A percentile compares a stretch with the other conserved stretches of the same genome.
These are phyloP conservation scores for Physella acuta DNA, from an alignment of 1,140 invertebrate species.

Conservation along the genomic window DNA sequence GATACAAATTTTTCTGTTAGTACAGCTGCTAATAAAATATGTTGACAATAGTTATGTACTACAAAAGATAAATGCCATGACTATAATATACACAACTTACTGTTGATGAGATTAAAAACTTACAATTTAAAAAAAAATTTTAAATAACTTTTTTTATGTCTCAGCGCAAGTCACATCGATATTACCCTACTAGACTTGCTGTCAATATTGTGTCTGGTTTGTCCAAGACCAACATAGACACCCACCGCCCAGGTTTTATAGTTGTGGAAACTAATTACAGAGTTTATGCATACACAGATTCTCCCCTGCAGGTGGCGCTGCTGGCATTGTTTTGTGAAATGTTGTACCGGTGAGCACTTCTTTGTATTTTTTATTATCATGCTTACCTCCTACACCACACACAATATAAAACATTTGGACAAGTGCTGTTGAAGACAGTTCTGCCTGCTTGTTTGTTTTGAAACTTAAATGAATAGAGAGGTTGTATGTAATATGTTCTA, in stretches of 20 bases:
- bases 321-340: conserved; percentile 90
- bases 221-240: conserved; percentile 44
- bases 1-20: no score
- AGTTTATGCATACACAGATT: conserved; percentile 95
- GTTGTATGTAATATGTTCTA: conserved; percentile 85
- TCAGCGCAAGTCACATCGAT: conserved; percentile 83
- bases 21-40: neutral
- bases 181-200: conserved; percentile 91
- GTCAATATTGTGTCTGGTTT: conserved; percentile 81
- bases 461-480: no score
- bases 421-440: no score
- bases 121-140: no score
- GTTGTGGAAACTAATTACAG: conserved; percentile 97
- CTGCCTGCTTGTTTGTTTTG: no score
- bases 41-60: neutral
- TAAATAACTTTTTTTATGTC: no score
- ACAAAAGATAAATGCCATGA: neutral
- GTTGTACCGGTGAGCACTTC: conserved; percentile 80
- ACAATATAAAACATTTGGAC: no score
- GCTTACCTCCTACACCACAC: no score
- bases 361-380: no score
- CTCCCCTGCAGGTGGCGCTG: conserved; percentile 87
- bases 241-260: conserved; percentile 73
- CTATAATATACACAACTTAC: neutral
- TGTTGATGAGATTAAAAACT: neutral